A percentile compares a stretch with the other conserved stretches of the same genome.
phyloP scores from a whole-genome alignment of 2,888 invertebrate species.

The Ryuthela nishihirai region DNA sequence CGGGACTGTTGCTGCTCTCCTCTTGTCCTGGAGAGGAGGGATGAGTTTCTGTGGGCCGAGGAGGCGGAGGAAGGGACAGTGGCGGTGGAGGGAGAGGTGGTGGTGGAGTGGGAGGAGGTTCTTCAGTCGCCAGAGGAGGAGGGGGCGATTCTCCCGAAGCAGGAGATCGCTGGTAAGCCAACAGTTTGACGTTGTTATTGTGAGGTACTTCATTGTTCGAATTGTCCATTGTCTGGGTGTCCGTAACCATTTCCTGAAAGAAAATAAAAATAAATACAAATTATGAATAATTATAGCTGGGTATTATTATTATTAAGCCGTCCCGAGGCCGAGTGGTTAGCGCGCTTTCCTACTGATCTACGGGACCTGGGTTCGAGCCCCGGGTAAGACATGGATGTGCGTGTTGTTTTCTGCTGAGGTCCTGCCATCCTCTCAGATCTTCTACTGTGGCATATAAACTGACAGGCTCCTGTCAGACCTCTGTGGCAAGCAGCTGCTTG shows the following conservation, averaged over 20 bases:
- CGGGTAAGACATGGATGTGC: too few relatives aligned
- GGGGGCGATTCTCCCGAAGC: background rate
- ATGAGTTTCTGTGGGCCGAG: slow-evolving; percentile 14
- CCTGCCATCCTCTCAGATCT: too few relatives aligned
- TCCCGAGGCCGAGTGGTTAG: too few relatives aligned
- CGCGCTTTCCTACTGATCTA: too few relatives aligned
- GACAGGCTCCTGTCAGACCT: too few relatives aligned
- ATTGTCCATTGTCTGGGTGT: background rate
- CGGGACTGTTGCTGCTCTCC: slow-evolving; percentile 1
- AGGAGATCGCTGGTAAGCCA: slow-evolving; percentile 11
- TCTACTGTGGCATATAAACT: too few relatives aligned
- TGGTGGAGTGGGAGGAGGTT: slow-evolving; percentile 11
- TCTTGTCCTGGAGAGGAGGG: slow-evolving; percentile 3
- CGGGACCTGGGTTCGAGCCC: too few relatives aligned
- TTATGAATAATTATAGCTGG: too few relatives aligned
- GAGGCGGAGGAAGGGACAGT: slow-evolving; percentile 2
- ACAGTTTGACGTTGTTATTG: slow-evolving; percentile 11
- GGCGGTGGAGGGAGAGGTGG: slow-evolving; percentile 11
- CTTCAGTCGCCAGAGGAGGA: background rate
- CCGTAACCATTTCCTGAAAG: background rate
- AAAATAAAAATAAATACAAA: background rate
- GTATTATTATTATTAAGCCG: too few relatives aligned
- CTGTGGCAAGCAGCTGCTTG: too few relatives aligned
- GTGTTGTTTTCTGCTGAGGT: too few relatives aligned
- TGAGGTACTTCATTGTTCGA: background rate